Evolutionary conservation across 2,888 invertebrate genomes (phyloP), one percentile per base, ranked within the genome.

Genomic region (Platypus cylindrus): DNA sequence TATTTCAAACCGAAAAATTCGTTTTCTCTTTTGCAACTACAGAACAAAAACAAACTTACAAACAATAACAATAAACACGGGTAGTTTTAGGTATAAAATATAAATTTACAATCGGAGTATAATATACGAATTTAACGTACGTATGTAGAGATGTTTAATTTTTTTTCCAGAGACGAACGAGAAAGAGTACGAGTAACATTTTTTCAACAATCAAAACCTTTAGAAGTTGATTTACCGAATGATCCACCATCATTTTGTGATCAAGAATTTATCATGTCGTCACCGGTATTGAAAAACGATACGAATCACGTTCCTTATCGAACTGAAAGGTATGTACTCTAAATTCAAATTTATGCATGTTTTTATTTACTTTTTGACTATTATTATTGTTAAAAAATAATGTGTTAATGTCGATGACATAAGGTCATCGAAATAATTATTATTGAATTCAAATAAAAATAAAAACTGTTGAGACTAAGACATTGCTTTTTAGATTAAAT

Each of bases 131-230:
- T 22, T 22, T 22, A 9, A 22, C 22, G 22, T 22, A 22, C 22
- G 9, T 22, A 22, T n/a, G n/a, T n/a, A n/a, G n/a, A n/a, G n/a
- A n/a, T n/a, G n/a, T n/a, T 36, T 32, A 9, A 25, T 24, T 37
- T 22, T 46, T 34, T 27, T 71, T 73, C 28, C 70, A 81, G 81
- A 63, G 74, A 75, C 62, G 79, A 79, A 66, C 72, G 79, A 56
- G 77, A 78, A 50, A 80, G 78, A 63, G 83, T 84, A 43, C 77
- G 82, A 51, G 84, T 84, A 55, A 78, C 80, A 49, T 83, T 84
- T 67, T 84, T 78, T 67, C 83, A 83, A 67, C 80, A 80, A 60
- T 79, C 72, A 59, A 73, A 78, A 63, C 82, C 83, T 45, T 76
- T 80, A 67, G 65, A 66, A 48, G 66, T 75, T 53, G 67, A 66